Conservation (phyloP, 1,140 invertebrate species). For the Colletes gigas region DNA sequence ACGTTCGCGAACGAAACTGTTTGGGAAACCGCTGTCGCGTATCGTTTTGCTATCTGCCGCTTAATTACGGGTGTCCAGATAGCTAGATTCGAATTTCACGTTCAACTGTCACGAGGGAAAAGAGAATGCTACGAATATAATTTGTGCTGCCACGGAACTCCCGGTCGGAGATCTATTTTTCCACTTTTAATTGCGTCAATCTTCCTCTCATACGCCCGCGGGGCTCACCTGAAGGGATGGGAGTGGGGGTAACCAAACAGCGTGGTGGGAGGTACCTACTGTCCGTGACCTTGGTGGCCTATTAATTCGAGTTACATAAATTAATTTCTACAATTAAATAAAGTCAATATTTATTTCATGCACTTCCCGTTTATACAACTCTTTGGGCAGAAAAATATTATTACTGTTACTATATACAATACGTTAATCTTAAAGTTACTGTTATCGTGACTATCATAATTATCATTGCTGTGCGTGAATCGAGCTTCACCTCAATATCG, state of each 20-base stretch:
- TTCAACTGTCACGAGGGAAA: no score
- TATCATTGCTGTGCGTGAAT: neutral
- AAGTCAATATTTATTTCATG: conserved; percentile 23
- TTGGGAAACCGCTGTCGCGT: neutral
- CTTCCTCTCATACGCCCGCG: no score
- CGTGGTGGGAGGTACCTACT: no score
- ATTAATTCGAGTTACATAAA: no score
- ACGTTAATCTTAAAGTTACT: neutral
- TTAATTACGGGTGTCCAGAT: conserved; percentile 13
- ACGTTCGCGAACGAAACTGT: neutral
- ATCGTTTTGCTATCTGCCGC: conserved; percentile 21
- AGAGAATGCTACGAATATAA: no score
- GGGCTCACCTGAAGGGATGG: no score
- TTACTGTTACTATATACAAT: conserved; percentile 35
- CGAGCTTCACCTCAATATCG: neutral
- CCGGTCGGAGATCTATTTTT: no score
- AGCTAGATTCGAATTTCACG: neutral
- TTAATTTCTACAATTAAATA: conserved; percentile 22
- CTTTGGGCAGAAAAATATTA: neutral
- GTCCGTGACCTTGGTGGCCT: no score
- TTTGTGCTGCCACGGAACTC: no score
- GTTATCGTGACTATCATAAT: neutral
- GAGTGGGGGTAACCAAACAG: no score
- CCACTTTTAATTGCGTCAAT: no score
- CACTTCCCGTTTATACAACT: conserved; percentile 13